Evolutionary conservation across 2,797 vertebrate species (phyloP), one percentile per base, ranked within the genome.

Genomic region (Picus viridis): DNA sequence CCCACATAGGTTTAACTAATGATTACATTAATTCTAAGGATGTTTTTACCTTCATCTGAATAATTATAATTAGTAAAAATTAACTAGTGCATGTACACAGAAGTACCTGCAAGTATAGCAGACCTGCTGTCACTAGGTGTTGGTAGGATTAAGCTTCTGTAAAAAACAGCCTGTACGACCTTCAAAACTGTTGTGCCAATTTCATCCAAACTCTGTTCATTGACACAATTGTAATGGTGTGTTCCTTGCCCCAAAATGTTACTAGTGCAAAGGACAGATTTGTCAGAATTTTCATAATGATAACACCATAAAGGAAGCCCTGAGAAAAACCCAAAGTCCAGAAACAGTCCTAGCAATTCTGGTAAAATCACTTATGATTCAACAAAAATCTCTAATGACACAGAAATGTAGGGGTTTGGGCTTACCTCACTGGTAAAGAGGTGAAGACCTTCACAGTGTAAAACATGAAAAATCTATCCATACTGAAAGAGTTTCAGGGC

Each of bases 21-120:
- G 34, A 88, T 91, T 90, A 90, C n/a, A 34, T 41, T 71, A 93
- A 90, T 86, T 53, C 26, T 32, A 86, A 41, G 62, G 19, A 59
- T 83, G 34, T 58, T 53, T 53, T 67, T 45, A 76, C 16, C 57
- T 88, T 20, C 10, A 57, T 53, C 63, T 53, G 30, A 79, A 65
- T 82, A 79, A 74, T 45, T 86, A 53, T 45, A 90, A 86, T 71
- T 67, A 83, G 19, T 3, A 80, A 87, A 92, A 87, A 72, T 34
- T 9, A 63, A 74, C 62, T 61, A 62, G 29, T 56, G 19, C 11
- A 45, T 0, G 0, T 32, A 58, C 7, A 68, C 10, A 67, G 19
- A 49, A 71, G 20, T 56, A 73, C 19, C 20, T 77, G 30, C 72
- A 74, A 45, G 18, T 64, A 6, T 36, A 77, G 20, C 2, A 8